Conservation (phyloP, 2,797 vertebrate genomes). For the Garrulus glandarius region DNA sequence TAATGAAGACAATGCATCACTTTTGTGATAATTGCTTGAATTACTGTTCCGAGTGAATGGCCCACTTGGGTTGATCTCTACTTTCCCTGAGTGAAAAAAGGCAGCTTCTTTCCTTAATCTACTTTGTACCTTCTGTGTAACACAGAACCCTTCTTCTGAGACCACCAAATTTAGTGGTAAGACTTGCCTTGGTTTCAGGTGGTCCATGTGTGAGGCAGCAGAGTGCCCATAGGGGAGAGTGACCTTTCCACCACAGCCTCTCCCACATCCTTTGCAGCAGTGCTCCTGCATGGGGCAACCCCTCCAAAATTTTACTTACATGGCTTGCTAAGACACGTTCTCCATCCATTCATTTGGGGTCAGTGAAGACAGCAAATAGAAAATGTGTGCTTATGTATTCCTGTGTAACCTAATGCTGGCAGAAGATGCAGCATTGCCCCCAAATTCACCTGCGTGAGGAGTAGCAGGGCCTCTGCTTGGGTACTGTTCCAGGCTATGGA, state of each 20-base stretch:
- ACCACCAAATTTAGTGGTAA: not conserved
- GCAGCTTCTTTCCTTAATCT: slow-evolving; percentile 42
- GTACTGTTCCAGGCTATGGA: not conserved
- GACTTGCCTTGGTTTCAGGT: not conserved
- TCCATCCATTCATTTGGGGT: not conserved
- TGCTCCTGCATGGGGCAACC: not conserved
- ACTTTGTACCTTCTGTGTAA: slow-evolving; percentile 27
- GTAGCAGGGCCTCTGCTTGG: not conserved
- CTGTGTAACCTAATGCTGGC: not conserved
- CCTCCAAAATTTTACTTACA: not conserved
- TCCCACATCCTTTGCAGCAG: not conserved
- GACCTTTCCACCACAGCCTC: not conserved
- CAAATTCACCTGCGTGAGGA: not conserved
- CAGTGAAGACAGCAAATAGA: not conserved
- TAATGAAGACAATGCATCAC: slow-evolving; percentile 78
- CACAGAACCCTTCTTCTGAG: not conserved
- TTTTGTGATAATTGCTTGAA: slow-evolving; percentile 78
- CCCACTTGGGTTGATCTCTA: slow-evolving; percentile 58
- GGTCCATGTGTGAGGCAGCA: not conserved
- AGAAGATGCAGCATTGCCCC: not conserved
- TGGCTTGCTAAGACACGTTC: not conserved
- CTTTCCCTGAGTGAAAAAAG: slow-evolving; percentile 58
- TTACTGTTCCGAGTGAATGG: slow-evolving; percentile 70
- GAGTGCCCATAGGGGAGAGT: not conserved
- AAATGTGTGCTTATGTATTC: not conserved